Evolutionary conservation across 2,888 invertebrate genomes (phyloP).

Genomic region (Apotomis turbidana): DNA sequence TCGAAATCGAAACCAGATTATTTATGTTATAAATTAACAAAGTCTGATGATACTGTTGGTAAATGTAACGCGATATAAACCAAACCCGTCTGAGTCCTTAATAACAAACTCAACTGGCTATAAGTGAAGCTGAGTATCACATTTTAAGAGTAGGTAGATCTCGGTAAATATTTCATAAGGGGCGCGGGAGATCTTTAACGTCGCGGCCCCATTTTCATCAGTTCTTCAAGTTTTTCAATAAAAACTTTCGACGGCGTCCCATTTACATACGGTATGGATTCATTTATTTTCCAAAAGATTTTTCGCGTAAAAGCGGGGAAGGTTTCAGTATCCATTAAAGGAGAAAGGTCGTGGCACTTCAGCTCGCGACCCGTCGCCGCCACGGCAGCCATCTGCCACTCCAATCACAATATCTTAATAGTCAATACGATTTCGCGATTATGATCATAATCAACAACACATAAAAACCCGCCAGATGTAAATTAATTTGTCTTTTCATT

Average conservation of each 20-base stretch:
- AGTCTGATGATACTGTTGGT: constrained; percentile 3
- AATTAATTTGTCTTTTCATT: background rate
- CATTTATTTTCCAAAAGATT: constrained; percentile 80
- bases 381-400: constrained; percentile 57
- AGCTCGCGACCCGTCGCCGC: constrained; percentile 51
- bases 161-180: constrained; percentile 45
- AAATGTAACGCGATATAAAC: constrained; percentile 4
- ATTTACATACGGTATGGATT: constrained; percentile 82
- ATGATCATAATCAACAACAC: constrained; percentile 8
- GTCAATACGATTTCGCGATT: constrained; percentile 50
- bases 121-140: constrained; percentile 32
- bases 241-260: constrained; percentile 79
- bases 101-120: constrained; percentile 28
- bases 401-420: constrained; percentile 71
- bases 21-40: constrained; percentile 23
- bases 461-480: background rate
- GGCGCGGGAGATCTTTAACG: constrained; percentile 72
- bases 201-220: constrained; percentile 79
- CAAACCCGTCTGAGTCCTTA: background rate
- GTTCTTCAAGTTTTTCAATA: constrained; percentile 83
- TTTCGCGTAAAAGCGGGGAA: constrained; percentile 74
- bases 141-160: constrained; percentile 38
- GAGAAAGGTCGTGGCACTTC: constrained; percentile 69
- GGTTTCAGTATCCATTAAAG: constrained; percentile 76
- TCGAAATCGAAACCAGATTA: constrained; percentile 1